phyloP scores from a whole-genome alignment of 2,797 vertebrate species.

The Limnodromus scolopaceus region DNA sequence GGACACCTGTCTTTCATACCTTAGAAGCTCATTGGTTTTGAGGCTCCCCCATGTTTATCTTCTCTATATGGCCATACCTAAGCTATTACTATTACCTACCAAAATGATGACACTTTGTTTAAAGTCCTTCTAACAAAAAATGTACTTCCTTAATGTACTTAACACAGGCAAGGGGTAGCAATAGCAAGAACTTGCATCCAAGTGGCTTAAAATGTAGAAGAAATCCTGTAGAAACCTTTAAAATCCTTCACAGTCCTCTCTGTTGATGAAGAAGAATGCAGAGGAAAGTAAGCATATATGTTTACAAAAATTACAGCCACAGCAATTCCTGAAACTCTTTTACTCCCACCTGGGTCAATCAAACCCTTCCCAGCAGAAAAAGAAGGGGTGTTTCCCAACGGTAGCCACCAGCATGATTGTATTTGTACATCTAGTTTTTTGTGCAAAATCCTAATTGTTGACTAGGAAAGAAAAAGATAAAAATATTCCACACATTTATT shows the following conservation, averaged over 20 bases:
- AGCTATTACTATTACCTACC: background rate
- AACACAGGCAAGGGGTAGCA: background rate
- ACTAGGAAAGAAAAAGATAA: background rate
- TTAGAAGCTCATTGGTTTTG: background rate
- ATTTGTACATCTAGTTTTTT: rapidly evolving
- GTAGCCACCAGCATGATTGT: background rate
- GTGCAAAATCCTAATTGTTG: background rate
- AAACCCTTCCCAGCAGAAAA: background rate
- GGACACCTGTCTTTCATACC: background rate
- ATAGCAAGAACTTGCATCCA: background rate
- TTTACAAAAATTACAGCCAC: background rate
- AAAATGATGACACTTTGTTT: background rate
- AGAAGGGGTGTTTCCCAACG: background rate
- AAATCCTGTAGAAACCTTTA: background rate
- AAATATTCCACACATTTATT: background rate
- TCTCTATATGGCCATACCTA: background rate
- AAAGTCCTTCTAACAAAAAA: background rate
- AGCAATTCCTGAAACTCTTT: background rate
- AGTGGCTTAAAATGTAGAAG: background rate
- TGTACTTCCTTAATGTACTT: background rate
- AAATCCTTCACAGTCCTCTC: background rate
- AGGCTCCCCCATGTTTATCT: background rate
- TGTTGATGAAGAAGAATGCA: background rate
- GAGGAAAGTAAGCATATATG: background rate
- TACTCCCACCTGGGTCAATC: background rate